A percentile compares a stretch with the other conserved stretches of the same genome.
phyloP scores from a whole-genome alignment of 2,888 invertebrate species.

The Chelonus formosanus region DNA sequence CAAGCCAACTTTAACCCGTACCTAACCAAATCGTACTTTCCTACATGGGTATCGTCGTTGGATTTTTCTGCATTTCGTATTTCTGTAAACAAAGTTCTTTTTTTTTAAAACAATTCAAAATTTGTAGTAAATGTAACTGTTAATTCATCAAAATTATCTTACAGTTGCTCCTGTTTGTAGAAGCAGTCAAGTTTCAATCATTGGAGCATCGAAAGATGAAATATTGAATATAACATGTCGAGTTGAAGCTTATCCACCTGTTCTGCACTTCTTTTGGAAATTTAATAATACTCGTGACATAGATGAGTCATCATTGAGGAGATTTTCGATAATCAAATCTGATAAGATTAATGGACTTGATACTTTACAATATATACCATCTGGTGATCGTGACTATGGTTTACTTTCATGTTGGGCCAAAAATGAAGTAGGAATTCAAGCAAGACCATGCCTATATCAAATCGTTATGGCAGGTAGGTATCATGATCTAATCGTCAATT shows the following conservation, averaged over 20 bases:
- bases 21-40: too few species aligned
- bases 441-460: slow-evolving; percentile 86
- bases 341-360: slow-evolving; percentile 75
- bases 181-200: slow-evolving; percentile 79
- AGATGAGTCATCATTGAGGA: slow-evolving; percentile 80
- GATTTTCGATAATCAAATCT: slow-evolving; percentile 69
- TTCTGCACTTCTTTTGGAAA: slow-evolving; percentile 90
- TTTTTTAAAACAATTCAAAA: too few species aligned
- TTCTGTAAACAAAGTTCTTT: too few species aligned
- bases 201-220: slow-evolving; percentile 89
- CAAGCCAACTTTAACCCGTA: too few species aligned
- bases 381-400: slow-evolving; percentile 82
- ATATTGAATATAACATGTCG: slow-evolving; percentile 87
- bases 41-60: too few species aligned
- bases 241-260: slow-evolving; percentile 91
- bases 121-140: too few species aligned
- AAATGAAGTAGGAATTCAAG: slow-evolving; percentile 84
- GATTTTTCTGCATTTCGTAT: too few species aligned
- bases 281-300: slow-evolving; percentile 94
- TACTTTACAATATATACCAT: slow-evolving; percentile 68
- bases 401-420: slow-evolving; percentile 87
- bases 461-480: slow-evolving; percentile 86
- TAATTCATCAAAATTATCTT: too few species aligned
- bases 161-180: slow-evolving; percentile 85
- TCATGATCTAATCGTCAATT: too few species aligned